Evolutionary conservation across 1,140 invertebrate genomes (phyloP), one percentile per base, ranked within the genome.

Genomic region (Lepidurus couesii): DNA sequence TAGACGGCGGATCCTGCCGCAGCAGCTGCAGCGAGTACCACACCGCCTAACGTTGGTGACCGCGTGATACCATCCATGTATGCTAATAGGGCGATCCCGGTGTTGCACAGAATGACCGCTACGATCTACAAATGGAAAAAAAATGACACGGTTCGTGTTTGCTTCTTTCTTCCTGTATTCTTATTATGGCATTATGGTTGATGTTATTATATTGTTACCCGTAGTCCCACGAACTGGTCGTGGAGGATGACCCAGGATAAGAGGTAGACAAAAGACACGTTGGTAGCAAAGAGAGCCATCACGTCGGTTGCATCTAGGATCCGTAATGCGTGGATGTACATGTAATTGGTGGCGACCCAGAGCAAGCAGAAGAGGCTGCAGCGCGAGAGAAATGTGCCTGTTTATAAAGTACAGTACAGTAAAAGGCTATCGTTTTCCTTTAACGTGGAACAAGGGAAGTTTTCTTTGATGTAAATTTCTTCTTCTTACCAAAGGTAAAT

Each of bases 211-310:
- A 16, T 16, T 89, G 91, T 92, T 86, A 98, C 96, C 87, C 95
- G 88, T 16, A 97, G 92, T 74, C 95, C 95, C 78, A 98, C 95
- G 86, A 98, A 98, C 84, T 98, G 95, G 83, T 98, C 94, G 84
- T 98, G 95, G 65, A 98, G 87, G 82, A 98, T 95, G 75, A 97
- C 95, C 96, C 95, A 98, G 1, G 95, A 97, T 3, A 98, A 87
- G 9, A 98, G 87, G 85, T 98, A 98, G 78, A 96, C 93, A 83
- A 94, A 96, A 9, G 93, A 93, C 6, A 97, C 94, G 81, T 96
- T 96, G 24, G 95, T 96, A 13, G 95, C 93, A 83, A 96, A 97
- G 11, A 98, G 86, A 1, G 95, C 92, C 87, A 97, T 92, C 5
- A 95, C 95, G 84, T 96, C 95, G 0, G 95, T 97, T 1, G 94